Conservation (phyloP, 1,140 invertebrate species). For the Matsumurasca onukii region DNA sequence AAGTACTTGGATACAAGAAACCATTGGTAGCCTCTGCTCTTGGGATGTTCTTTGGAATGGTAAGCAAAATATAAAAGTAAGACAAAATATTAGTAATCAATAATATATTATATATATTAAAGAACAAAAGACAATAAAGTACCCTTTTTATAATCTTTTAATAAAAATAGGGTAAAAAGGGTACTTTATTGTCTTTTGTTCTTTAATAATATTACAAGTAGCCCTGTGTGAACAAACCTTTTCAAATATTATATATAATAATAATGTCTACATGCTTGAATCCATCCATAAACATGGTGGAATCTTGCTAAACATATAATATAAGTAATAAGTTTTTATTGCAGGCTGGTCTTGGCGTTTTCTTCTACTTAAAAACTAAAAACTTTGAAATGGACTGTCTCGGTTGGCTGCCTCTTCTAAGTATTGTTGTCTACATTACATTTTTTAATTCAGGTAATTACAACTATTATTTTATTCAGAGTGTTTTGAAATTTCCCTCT, state of each 20-base stretch:
- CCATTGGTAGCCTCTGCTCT: background rate
- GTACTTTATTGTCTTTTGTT: too few relatives aligned
- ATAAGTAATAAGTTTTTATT: background rate
- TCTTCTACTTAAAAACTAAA: background rate
- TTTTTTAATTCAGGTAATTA: background rate
- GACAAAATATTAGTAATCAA: background rate
- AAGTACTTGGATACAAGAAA: slow-evolving; percentile 14
- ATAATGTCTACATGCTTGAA: background rate
- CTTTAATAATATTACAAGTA: too few relatives aligned
- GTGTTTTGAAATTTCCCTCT: too few relatives aligned
- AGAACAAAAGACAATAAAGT: too few relatives aligned
- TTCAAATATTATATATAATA: background rate
- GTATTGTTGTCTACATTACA: background rate
- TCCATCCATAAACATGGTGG: background rate
- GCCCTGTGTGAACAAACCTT: too few relatives aligned
- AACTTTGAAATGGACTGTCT: background rate
- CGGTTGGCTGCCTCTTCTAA: background rate
- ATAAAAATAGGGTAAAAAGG: background rate
- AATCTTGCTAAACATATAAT: background rate
- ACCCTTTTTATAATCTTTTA: too few relatives aligned
- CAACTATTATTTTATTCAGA: too few relatives aligned
- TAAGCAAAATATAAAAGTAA: slow-evolving; percentile 1
- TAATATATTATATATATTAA: background rate
- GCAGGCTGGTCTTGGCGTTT: background rate
- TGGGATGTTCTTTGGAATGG: slow-evolving; percentile 6